Evolutionary conservation across 2,888 invertebrate species (phyloP).

Genomic region (Creontiades dilutus): DNA sequence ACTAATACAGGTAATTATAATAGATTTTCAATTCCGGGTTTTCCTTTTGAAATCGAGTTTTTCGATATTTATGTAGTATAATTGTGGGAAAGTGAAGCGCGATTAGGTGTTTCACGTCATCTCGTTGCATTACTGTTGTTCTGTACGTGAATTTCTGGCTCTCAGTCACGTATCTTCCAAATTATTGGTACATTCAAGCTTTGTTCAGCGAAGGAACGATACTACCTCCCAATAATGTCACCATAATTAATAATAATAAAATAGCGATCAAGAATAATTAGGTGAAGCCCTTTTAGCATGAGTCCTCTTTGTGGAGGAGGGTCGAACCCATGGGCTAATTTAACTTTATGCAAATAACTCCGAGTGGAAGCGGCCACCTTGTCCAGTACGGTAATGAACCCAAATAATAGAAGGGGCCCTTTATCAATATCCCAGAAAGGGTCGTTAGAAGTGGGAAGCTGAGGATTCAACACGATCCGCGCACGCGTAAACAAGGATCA

Average conservation of each 20-base stretch:
- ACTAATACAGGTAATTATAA: no score
- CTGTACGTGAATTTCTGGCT: no score
- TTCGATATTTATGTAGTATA: no score
- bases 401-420: background rate
- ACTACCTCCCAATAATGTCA: no score
- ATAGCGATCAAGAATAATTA: background rate
- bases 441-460: constrained; percentile 22
- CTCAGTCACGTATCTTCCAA: no score
- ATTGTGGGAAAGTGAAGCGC: no score
- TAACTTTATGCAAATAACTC: constrained; percentile 23
- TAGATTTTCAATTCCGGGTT: no score
- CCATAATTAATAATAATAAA: background rate
- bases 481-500: constrained; percentile 11
- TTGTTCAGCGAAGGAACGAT: no score
- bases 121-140: no score
- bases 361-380: constrained; percentile 1
- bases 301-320: background rate
- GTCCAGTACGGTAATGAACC: constrained; percentile 18
- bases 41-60: no score
- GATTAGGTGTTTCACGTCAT: no score
- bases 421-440: constrained; percentile 27
- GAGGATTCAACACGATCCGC: constrained; percentile 14
- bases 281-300: background rate
- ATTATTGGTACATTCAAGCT: no score
- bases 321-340: background rate